Conservation (phyloP, 2,888 invertebrate species). For the Nemurella pictetii region DNA sequence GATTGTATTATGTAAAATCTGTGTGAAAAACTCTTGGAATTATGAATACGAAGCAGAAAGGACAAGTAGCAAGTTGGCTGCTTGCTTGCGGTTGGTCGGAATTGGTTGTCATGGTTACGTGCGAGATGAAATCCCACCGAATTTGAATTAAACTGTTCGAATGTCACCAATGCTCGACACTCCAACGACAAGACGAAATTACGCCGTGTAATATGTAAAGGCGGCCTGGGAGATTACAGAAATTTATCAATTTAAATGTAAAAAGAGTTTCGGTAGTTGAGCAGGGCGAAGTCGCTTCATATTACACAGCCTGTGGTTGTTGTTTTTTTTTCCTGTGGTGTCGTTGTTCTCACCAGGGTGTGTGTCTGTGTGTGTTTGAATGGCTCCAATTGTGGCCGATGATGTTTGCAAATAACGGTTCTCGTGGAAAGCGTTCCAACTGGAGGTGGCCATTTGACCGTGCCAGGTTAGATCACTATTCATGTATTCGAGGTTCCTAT, state of each 20-base stretch:
- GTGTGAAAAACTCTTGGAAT: not conserved
- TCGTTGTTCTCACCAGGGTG: not conserved
- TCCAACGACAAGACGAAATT: not conserved
- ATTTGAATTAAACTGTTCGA: not conserved
- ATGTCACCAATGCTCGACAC: not conserved
- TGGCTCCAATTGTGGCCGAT: not conserved
- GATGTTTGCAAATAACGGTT: not conserved
- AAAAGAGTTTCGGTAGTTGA: not conserved
- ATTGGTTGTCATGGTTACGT: not conserved
- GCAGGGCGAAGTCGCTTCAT: not conserved
- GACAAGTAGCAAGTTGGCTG: not conserved
- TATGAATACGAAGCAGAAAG: not conserved
- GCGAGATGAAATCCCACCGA: not conserved
- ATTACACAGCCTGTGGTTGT: not conserved
- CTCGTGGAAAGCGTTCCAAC: not conserved
- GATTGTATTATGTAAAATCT: not conserved
- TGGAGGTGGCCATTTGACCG: not conserved
- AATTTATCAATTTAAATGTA: not conserved
- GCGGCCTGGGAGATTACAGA: not conserved
- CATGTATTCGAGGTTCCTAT: not conserved
- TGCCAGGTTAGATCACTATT: not conserved
- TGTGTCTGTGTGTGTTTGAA: not conserved
- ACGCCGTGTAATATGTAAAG: not conserved
- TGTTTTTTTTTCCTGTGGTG: not conserved
- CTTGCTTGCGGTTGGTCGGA: not conserved